Conservation (phyloP, 2,797 vertebrate genomes). For the Ciconia nigra region DNA sequence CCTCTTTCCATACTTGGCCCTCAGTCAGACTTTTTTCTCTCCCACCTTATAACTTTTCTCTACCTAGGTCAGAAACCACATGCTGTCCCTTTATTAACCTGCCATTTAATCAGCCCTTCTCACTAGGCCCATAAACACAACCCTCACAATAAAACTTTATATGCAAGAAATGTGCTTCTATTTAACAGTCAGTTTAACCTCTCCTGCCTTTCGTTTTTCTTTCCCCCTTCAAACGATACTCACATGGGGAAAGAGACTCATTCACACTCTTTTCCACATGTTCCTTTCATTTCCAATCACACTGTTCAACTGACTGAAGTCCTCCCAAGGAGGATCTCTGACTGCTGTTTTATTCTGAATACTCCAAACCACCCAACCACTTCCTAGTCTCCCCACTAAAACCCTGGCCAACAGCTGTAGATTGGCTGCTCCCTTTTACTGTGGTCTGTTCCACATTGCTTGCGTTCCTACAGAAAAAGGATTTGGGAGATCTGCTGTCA, state of each 20-base stretch:
- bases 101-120: slow-evolving; percentile 57
- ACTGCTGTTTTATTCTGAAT: not conserved
- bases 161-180: slow-evolving; percentile 60
- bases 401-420: not conserved
- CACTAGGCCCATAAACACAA: slow-evolving; percentile 57
- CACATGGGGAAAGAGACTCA: slow-evolving; percentile 26
- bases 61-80: slow-evolving; percentile 52
- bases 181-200: slow-evolving; percentile 63
- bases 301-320: slow-evolving; percentile 1
- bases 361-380: not conserved
- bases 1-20: slow-evolving; percentile 26
- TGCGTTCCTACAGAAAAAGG: not conserved
- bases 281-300: slow-evolving; percentile 19
- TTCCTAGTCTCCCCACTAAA: not conserved
- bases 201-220: slow-evolving; percentile 24
- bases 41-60: slow-evolving; percentile 43
- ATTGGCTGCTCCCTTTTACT: not conserved
- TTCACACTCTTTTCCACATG: slow-evolving; percentile 41
- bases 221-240: slow-evolving; percentile 9
- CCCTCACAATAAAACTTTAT: slow-evolving; percentile 64
- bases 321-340: slow-evolving; percentile 11
- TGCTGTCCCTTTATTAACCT: slow-evolving; percentile 62
- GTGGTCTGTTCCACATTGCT: not conserved
- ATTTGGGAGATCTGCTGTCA: not conserved
- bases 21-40: slow-evolving; percentile 29